A percentile compares a stretch with the other conserved stretches of the same genome.
Conservation (phyloP, 2,888 invertebrate species). For the Aphodius granarius region DNA sequence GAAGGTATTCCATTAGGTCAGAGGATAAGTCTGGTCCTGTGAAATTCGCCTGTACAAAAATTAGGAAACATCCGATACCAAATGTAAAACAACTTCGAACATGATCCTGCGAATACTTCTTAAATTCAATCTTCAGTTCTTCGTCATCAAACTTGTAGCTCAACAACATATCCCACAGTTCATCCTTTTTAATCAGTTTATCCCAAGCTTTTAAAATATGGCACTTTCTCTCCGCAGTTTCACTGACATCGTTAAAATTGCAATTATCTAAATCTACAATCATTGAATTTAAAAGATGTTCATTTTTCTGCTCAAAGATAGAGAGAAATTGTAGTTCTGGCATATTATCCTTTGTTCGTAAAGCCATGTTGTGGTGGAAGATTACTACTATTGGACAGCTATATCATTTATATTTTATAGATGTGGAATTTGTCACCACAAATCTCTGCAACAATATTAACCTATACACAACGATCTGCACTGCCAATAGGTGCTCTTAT, state of each 20-base stretch:
- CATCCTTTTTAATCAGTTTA: conserved; percentile 28
- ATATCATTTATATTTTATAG: no score
- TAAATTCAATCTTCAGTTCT: conserved; percentile 35
- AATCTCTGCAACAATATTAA: no score
- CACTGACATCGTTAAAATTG: conserved; percentile 22
- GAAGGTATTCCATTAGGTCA: conserved; percentile 52
- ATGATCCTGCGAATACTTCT: conserved; percentile 44
- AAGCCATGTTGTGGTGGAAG: no score
- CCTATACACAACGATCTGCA: no score
- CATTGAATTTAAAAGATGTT: conserved; percentile 27
- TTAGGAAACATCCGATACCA: conserved; percentile 67
- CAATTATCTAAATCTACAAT: conserved; percentile 28
- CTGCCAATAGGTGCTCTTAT: no score
- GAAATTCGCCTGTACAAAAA: conserved; percentile 82
- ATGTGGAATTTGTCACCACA: no score
- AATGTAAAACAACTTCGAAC: conserved; percentile 55
- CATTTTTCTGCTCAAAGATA: conserved; percentile 16
- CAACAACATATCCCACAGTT: conserved; percentile 35
- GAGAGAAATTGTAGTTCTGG: no score
- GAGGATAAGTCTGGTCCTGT: conserved; percentile 66
- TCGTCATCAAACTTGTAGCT: conserved; percentile 32
- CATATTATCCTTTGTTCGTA: no score
- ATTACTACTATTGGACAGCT: no score
- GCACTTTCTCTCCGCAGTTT: conserved; percentile 20
- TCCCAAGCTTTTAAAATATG: conserved; percentile 17